Percentiles rank a stretch among this genome's conserved stretches.
phyloP scores from a whole-genome alignment of 2,113 vertebrate genomes.

The Apaloderma vittatum region DNA sequence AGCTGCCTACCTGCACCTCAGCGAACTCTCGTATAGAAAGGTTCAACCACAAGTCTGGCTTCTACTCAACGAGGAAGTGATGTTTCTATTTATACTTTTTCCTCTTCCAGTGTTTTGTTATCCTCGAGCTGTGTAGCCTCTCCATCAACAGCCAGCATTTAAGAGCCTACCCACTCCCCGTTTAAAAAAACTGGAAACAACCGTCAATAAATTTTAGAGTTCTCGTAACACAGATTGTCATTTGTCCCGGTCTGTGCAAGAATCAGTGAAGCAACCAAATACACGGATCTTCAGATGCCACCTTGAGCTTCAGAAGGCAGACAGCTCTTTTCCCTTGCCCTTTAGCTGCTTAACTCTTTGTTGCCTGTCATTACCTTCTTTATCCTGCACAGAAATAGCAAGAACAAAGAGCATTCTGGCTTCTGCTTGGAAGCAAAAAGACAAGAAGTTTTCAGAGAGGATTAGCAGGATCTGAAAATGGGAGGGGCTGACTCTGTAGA shows the following conservation, averaged over 20 bases:
- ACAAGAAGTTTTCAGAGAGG: not conserved
- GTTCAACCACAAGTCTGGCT: constrained; percentile 54
- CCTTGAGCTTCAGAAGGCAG: not conserved
- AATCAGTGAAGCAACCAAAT: not conserved
- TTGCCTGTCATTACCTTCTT: not conserved
- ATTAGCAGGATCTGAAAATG: not conserved
- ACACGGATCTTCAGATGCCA: not conserved
- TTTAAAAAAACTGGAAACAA: constrained; percentile 20
- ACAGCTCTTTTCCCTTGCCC: not conserved
- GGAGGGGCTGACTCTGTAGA: not conserved
- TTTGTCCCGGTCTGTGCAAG: not conserved
- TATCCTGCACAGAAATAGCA: not conserved
- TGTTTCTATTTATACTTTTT: constrained; percentile 70
- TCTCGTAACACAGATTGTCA: not conserved
- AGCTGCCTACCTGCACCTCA: constrained; percentile 14
- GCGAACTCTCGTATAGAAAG: not conserved
- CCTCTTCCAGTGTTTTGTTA: constrained; percentile 63
- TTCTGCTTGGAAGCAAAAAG: not conserved
- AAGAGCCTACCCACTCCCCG: not conserved
- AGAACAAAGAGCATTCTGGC: not conserved
- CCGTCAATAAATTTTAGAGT: not conserved
- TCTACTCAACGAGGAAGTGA: constrained; percentile 64
- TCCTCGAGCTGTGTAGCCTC: constrained; percentile 4
- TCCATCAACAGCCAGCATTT: constrained; percentile 26
- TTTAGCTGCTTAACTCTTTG: not conserved